These are phyloP conservation scores for Dolichallabes microphthalmus DNA, from an alignment of 2,113 vertebrate species.

Conservation along the genomic window DNA sequence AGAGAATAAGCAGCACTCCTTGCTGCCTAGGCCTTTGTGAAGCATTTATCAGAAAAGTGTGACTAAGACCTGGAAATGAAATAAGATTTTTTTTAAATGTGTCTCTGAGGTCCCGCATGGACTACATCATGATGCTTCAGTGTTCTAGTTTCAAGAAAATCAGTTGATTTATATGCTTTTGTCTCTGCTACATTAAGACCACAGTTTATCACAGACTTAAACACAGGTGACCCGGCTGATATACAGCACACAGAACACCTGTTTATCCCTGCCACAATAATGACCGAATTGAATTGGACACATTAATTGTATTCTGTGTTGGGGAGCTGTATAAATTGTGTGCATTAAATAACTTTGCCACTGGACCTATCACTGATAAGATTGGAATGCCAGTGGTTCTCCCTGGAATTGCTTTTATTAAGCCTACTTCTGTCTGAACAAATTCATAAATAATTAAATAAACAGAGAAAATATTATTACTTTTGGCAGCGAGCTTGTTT, in stretches of 20 bases:
- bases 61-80: conserved; percentile 67
- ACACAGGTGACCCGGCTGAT: conserved; percentile 8
- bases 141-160: conserved; percentile 7
- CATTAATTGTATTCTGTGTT: conserved; percentile 71
- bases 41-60: conserved; percentile 67
- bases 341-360: conserved; percentile 74
- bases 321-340: conserved; percentile 66
- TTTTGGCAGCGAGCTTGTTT: conserved; percentile 75
- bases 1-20: conserved; percentile 70
- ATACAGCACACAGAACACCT: conserved; percentile 10
- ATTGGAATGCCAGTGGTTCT: conserved; percentile 70
- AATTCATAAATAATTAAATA: conserved; percentile 79
- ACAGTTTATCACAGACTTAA: conserved; percentile 11
- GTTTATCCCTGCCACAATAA: conserved; percentile 56
- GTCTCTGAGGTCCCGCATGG: neutral
- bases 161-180: conserved; percentile 20
- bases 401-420: conserved; percentile 74
- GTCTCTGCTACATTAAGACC: conserved; percentile 16
- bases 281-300: conserved; percentile 63
- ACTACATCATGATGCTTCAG: conserved; percentile 40
- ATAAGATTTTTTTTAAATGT: conserved; percentile 42
- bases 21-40: conserved; percentile 64
- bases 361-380: conserved; percentile 66
- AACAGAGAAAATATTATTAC: conserved; percentile 76
- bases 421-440: conserved; percentile 71